Conservation (phyloP, 2,797 vertebrate species). For the Pseudopleuronectes americanus region DNA sequence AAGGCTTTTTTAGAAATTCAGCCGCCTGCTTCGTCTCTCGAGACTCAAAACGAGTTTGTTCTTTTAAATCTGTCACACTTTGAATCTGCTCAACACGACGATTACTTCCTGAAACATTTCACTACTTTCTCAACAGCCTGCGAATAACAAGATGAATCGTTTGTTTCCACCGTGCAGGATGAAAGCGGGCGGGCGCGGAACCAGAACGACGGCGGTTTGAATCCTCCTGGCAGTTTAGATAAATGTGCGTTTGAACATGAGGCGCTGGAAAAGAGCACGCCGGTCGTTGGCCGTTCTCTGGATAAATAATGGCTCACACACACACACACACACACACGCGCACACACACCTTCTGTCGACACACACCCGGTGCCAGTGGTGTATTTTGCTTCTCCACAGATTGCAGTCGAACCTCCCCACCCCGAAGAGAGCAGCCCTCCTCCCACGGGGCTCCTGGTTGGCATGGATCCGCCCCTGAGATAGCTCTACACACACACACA, state of each 20-base stretch:
- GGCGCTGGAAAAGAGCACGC: neutral
- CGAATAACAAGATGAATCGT: no score
- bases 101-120: no score
- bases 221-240: neutral
- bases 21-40: constrained; percentile 12
- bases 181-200: neutral
- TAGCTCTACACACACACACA: constrained; percentile 30
- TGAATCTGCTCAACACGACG: no score
- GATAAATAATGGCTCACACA: constrained; percentile 5
- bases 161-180: neutral
- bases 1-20: constrained; percentile 14
- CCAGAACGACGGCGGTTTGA: neutral
- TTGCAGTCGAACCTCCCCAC: constrained; percentile 42
- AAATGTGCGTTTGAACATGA: constrained; percentile 22
- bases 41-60: constrained; percentile 20
- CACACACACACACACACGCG: constrained; percentile 7
- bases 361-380: constrained; percentile 57
- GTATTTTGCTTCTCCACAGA: constrained; percentile 64
- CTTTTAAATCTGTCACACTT: constrained; percentile 25
- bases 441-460: constrained; percentile 64
- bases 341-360: constrained; percentile 65
- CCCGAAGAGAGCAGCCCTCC: constrained; percentile 62
- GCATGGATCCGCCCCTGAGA: constrained; percentile 50
- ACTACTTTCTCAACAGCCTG: no score
- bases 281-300: no score